phyloP scores from a whole-genome alignment of 2,888 invertebrate genomes.

The Strigamia transsilvanica region DNA sequence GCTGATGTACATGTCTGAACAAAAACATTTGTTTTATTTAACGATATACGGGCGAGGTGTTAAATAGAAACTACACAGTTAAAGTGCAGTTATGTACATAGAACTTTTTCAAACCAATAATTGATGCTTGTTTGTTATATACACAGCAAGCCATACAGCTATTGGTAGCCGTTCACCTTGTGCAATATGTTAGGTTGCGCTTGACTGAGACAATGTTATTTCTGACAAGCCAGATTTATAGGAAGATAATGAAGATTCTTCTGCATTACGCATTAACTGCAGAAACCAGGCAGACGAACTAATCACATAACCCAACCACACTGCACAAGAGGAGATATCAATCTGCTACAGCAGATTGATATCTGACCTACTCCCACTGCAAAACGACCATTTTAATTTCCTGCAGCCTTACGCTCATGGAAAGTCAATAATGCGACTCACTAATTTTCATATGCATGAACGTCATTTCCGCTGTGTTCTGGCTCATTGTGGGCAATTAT shows the following conservation, averaged over 20 bases:
- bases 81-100: background rate
- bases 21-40: slow-evolving; percentile 9
- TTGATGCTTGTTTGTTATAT: no score
- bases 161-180: no score
- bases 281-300: background rate
- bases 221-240: background rate
- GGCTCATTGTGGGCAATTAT: background rate
- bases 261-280: background rate
- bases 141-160: no score
- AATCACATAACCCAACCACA: background rate
- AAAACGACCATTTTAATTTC: slow-evolving; percentile 2
- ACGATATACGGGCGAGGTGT: background rate
- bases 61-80: background rate
- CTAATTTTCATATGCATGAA: background rate
- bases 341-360: slow-evolving; percentile 3
- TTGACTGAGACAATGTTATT: no score
- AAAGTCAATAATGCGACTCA: background rate
- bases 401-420: background rate
- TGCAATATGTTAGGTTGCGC: no score
- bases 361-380: slow-evolving; percentile 1
- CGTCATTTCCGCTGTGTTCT: background rate
- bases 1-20: background rate
- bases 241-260: background rate
- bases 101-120: no score
- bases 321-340: background rate